Conservation (phyloP, 1,140 invertebrate genomes). For the Zeugodacus cucurbitae region DNA sequence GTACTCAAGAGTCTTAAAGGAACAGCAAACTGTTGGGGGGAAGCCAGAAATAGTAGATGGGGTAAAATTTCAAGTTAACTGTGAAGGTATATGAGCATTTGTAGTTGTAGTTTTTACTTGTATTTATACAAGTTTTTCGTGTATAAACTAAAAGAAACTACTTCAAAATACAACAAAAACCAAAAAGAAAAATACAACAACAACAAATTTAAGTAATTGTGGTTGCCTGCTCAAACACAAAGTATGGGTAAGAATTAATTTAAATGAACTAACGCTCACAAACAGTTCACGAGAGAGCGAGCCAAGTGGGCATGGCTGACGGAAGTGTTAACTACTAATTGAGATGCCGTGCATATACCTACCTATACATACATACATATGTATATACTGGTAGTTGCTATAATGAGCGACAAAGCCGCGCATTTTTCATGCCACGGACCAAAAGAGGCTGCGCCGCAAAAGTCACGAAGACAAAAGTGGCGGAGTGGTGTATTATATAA, state of each 20-base stretch:
- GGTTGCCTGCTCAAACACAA: not conserved
- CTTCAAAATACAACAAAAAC: not conserved
- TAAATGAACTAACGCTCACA: constrained; percentile 13
- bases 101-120: not conserved
- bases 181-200: not conserved
- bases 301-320: not conserved
- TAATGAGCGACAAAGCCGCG: not conserved
- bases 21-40: not conserved
- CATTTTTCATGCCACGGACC: not conserved
- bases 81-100: not conserved
- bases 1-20: not conserved
- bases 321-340: constrained; percentile 33
- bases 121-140: not conserved
- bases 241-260: constrained; percentile 17
- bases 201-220: not conserved
- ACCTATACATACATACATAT: not conserved
- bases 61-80: not conserved
- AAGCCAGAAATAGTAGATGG: not conserved
- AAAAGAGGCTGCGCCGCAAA: not conserved
- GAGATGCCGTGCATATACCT: not conserved
- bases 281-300: not conserved
- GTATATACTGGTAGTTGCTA: not conserved
- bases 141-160: not conserved
- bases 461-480: constrained; percentile 21
- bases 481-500: not conserved